phyloP scores from a whole-genome alignment of 37 sponge, comb jelly and placozoan genomes.

The Haliclona indistincta region DNA sequence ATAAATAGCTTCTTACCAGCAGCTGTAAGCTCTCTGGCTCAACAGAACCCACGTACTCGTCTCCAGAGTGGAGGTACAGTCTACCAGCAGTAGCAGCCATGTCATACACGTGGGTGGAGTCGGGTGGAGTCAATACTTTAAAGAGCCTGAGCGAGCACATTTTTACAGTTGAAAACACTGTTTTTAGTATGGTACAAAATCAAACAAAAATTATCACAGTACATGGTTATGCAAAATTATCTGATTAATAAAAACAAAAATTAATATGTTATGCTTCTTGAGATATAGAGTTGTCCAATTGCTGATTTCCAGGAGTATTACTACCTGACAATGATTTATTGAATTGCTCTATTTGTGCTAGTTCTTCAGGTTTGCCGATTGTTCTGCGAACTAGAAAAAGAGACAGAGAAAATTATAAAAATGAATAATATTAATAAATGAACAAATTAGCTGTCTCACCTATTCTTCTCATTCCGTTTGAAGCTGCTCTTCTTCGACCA shows the following conservation, averaged over 20 bases:
- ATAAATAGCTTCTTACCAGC: slow-evolving; percentile 52
- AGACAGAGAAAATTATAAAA: too few species aligned
- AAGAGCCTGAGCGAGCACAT: not conserved
- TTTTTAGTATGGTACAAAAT: too few species aligned
- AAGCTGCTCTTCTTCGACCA: not conserved
- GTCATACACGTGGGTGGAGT: not conserved
- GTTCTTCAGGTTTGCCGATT: slow-evolving; percentile 61
- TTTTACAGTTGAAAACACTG: too few species aligned
- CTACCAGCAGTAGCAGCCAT: not conserved
- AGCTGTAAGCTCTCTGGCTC: slow-evolving; percentile 71
- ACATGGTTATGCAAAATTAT: not conserved
- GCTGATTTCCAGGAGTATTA: not conserved
- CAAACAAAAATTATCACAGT: not conserved
- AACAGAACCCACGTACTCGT: slow-evolving; percentile 53
- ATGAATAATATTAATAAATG: too few species aligned
- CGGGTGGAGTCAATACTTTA: not conserved
- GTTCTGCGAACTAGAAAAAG: slow-evolving; percentile 75
- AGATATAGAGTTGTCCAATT: not conserved
- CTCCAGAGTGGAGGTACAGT: slow-evolving; percentile 47
- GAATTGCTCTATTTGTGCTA: slow-evolving; percentile 47
- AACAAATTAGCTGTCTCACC: not conserved
- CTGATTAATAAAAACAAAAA: not conserved
- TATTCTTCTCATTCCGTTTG: slow-evolving; percentile 26
- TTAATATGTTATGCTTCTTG: not conserved
- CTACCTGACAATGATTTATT: not conserved